Evolutionary conservation across 2,113 vertebrate genomes (phyloP).

Genomic region (Poecilia latipinna): DNA sequence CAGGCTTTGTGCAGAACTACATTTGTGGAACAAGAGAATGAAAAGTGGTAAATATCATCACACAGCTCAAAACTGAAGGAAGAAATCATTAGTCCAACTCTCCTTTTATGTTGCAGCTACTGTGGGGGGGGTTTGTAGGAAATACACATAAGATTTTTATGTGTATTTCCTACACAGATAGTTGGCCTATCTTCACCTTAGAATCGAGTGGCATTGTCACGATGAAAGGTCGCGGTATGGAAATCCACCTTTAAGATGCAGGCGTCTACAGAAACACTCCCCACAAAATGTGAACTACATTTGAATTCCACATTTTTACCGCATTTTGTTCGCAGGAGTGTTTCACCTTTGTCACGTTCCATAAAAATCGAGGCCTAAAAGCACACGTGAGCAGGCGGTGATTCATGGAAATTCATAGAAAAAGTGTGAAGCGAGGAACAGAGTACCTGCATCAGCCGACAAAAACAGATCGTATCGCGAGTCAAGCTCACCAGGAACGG

Average conservation of each 20-base stretch:
- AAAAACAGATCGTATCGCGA: slow-evolving; percentile 13
- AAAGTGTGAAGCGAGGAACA: slow-evolving; percentile 10
- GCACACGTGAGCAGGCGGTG: background rate
- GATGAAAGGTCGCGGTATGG: background rate
- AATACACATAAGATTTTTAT: no score
- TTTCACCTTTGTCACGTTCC: background rate
- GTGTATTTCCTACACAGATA: background rate
- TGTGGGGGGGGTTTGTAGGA: background rate
- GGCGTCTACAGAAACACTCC: background rate
- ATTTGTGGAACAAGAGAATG: background rate
- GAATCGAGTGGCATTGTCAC: background rate
- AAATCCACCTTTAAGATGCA: background rate
- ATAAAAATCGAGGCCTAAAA: slow-evolving; percentile 7
- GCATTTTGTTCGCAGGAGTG: no score
- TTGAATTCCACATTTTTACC: no score
- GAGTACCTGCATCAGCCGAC: background rate
- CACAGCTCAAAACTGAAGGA: background rate
- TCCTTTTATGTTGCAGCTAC: background rate
- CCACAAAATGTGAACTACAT: background rate
- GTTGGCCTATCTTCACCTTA: background rate
- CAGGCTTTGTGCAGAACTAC: background rate
- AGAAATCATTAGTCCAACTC: background rate
- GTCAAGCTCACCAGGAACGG: background rate
- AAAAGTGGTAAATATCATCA: background rate
- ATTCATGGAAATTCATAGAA: slow-evolving; percentile 1